Base-by-base conservation (phyloP, 2,797 vertebrate genomes). In the Thalassophryne amazonica region DNA sequence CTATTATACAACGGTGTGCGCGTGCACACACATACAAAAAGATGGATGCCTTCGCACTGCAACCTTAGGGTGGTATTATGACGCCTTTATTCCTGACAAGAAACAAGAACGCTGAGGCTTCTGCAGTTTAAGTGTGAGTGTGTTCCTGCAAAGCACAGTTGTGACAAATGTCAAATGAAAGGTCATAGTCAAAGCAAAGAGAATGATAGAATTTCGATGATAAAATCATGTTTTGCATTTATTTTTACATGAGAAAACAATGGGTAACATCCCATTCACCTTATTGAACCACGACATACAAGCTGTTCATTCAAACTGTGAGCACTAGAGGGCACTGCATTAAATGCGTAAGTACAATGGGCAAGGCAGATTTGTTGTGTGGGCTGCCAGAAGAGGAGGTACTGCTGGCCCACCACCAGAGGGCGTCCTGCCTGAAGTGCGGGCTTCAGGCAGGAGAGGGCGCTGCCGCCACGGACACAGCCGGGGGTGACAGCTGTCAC, bases 31-130 rank as follows among this genome's bases (percentile, higher is more conserved):
- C 25, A 38, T 4, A 12, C 15, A 20, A 7, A 27, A 16, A 21
- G 22, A 47, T 36, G 38, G 31, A 11, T 21, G 5, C 28, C 42
- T 14, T 7, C 22, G 28, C 28, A 15, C 39, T 23, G 43, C 13
- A 58, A 15, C 31, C 51, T 17, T 16, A 32, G 11, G 18, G 18
- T 19, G 18, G 20, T 32, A 34, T 38, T 27, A 61, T 41, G 18
- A 56, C 16, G 17, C 42, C 7, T 7, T 30, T 39, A 29, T 22
- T 50, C 14, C 35, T 32, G 28, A 72, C 10, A 43, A 4, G 13
- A 20, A 25, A 16, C 18, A 23, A 21, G 5, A 11, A 9, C 8
- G 15, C 8, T 41, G 21, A 19, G 18, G 14, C 25, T 3, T 42
- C 13, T n/a, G 31, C 12, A 33, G 11, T 38, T 24, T 20, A 7